A percentile compares a stretch with the other conserved stretches of the same genome.
phyloP scores from a whole-genome alignment of 2,797 vertebrate genomes.

The Caiman crocodilus region DNA sequence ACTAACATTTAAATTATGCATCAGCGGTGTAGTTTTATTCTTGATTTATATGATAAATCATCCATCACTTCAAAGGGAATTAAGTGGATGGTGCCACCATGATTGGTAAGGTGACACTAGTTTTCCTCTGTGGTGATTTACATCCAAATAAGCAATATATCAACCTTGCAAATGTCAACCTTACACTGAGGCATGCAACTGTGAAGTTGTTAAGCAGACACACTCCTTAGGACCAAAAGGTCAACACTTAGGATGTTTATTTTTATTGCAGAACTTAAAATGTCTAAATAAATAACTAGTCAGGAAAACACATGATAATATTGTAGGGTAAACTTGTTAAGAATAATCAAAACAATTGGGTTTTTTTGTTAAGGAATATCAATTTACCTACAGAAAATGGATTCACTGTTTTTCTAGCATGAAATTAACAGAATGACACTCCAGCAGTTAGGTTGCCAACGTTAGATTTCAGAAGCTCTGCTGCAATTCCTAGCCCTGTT shows the following conservation, averaged over 20 bases:
- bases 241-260: constrained; percentile 38
- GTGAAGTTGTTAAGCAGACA: constrained; percentile 22
- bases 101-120: not conserved
- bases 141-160: constrained; percentile 48
- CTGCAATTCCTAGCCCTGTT: not conserved
- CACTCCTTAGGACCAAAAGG: constrained; percentile 41
- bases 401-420: not conserved
- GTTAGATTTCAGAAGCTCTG: not conserved
- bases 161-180: constrained; percentile 50
- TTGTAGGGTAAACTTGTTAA: not conserved
- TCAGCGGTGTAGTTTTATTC: not conserved
- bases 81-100: not conserved
- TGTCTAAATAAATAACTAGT: not conserved
- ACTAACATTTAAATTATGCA: not conserved
- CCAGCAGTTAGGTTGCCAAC: not conserved
- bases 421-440: not conserved
- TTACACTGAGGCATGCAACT: constrained; percentile 33
- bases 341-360: accelerated
- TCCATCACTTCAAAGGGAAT: not conserved
- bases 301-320: not conserved
- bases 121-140: constrained; percentile 42
- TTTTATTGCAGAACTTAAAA: not conserved
- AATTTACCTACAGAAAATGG: not conserved
- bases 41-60: not conserved
- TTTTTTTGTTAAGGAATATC: not conserved